Evolutionary conservation across 2,888 invertebrate genomes (phyloP), one percentile per base, ranked within the genome.

Genomic region (Cephus runcator): DNA sequence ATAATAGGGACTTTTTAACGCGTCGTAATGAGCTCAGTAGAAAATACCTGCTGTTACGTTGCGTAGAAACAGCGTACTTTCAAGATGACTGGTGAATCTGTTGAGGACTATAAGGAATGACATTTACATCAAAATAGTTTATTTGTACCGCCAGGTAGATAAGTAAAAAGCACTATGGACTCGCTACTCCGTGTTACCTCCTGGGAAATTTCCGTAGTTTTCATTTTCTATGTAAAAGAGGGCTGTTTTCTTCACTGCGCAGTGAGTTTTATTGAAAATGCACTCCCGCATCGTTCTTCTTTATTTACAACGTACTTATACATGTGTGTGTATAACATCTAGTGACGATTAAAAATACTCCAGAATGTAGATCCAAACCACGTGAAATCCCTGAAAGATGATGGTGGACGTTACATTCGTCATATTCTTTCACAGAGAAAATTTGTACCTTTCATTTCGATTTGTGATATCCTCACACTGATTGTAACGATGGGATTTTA

Each of bases 201-300:
- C 76, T 80, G 85, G 84, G 85, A 85, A 85, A 85, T 85, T 82
- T 83, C 80, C 81, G 76, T 79, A 78, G 81, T 80, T 79, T 79
- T 83, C 82, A 79, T 83, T 81, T 78, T 76, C 71, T 75, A 68
- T 33, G 56, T 36, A 77, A 80, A 81, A 79, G 71, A 76, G n/a
- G 31, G 31, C 71, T 30, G 30, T 71, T 36, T 69, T 75, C n/a
- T 75, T 23, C 9, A 9, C 40, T 23, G 9, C 9, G 40, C 40
- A 23, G 9, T 35, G 77, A n/a, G 80, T 78, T 76, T 81, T 77
- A 82, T 79, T 77, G 79, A 80, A 82, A 81, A 80, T 79, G 80
- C 78, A 69, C 31, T 69, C 73, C 68, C 23, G 6, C 40, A 15
- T 56, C 9, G 23, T 56, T 56, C 40, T 56, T 9, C 40, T 56